Percentiles rank a stretch among this genome's conserved stretches.
Evolutionary conservation across 2,797 vertebrate species (phyloP).

Genomic region (Lophotriccus pileatus): DNA sequence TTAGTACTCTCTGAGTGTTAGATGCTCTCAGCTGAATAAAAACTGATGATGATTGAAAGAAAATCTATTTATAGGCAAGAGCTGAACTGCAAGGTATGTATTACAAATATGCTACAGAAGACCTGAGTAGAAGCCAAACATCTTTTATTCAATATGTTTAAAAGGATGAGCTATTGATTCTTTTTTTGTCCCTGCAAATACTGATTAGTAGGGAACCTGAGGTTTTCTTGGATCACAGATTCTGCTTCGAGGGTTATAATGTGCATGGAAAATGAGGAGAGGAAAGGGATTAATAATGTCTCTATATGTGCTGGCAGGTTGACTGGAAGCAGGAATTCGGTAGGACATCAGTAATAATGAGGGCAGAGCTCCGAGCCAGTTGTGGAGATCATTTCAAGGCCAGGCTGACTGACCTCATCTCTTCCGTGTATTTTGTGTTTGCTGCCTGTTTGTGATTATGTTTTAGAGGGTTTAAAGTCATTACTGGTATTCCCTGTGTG

Average conservation of each 20-base stretch:
- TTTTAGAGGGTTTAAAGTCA: background rate
- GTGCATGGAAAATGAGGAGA: background rate
- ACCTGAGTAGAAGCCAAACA: background rate
- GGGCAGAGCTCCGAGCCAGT: background rate
- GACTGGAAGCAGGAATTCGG: background rate
- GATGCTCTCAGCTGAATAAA: background rate
- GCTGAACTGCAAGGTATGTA: background rate
- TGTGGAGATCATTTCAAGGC: background rate
- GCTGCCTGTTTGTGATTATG: background rate
- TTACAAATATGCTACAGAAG: background rate
- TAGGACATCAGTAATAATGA: background rate
- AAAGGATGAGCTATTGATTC: background rate
- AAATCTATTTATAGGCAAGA: constrained; percentile 25
- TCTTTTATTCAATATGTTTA: background rate
- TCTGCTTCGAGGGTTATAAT: background rate
- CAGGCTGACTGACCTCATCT: background rate
- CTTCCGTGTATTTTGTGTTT: background rate
- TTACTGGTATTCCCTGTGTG: background rate
- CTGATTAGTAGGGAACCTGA: background rate
- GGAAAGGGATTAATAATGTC: background rate
- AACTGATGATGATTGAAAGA: constrained; percentile 29
- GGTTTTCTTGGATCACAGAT: background rate
- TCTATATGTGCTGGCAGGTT: background rate
- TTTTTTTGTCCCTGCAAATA: background rate
- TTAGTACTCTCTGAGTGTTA: background rate